Evolutionary conservation across 2,797 vertebrate species (phyloP).

Genomic region (Anniella stebbinsi): DNA sequence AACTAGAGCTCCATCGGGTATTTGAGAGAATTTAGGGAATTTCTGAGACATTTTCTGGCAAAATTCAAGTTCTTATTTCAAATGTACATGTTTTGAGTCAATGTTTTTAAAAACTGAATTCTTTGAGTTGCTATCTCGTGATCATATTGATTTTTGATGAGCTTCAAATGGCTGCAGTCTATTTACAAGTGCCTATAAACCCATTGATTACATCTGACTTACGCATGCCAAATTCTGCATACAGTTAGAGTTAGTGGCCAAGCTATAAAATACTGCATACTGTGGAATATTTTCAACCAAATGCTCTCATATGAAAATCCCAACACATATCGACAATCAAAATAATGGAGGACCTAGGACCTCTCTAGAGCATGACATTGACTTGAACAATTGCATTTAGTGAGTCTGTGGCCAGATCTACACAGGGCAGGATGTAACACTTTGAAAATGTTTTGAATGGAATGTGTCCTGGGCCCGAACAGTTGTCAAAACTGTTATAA

Average conservation of each 20-base stretch:
- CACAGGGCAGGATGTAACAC: too few relatives aligned
- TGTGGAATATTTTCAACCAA: not conserved
- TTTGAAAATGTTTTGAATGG: too few relatives aligned
- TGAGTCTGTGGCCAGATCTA: not conserved
- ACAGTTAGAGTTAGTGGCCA: not conserved
- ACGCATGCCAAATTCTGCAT: not conserved
- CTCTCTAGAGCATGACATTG: not conserved
- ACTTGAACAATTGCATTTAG: not conserved
- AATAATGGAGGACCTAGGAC: too few relatives aligned
- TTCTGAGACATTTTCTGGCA: not conserved
- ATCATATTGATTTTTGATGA: not conserved
- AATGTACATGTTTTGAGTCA: not conserved
- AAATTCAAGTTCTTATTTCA: not conserved
- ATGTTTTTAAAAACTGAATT: too few relatives aligned
- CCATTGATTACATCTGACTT: not conserved
- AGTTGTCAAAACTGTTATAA: too few relatives aligned
- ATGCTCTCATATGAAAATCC: not conserved
- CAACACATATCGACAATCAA: not conserved
- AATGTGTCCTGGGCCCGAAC: too few relatives aligned
- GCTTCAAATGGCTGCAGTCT: not conserved
- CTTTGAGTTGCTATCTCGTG: not conserved
- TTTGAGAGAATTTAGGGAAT: not conserved
- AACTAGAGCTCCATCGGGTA: not conserved
- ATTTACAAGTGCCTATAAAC: not conserved
- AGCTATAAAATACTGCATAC: not conserved